These are phyloP conservation scores for Thumatha senex DNA, from an alignment of 2,888 invertebrate species.

Conservation along the genomic window DNA sequence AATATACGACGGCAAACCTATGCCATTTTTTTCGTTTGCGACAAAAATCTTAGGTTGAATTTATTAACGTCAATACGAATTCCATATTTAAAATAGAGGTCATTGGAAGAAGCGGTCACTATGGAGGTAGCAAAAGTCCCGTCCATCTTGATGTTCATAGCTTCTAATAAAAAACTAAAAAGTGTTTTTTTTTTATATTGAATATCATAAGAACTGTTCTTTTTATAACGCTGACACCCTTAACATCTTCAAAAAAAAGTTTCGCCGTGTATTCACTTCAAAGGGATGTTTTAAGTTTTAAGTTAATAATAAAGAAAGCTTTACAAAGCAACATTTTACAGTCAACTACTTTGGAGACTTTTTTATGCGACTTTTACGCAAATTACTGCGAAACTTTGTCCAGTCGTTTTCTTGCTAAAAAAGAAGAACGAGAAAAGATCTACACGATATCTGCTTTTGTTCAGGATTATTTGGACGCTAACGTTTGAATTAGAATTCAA, in stretches of 20 bases:
- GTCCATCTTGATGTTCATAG: too few species aligned
- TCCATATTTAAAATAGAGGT: too few species aligned
- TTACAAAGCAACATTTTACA: conserved; percentile 28
- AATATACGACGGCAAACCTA: too few species aligned
- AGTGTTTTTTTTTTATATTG: too few species aligned
- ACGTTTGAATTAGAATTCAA: too few species aligned
- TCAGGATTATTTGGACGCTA: not conserved
- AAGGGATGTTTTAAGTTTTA: conserved; percentile 7
- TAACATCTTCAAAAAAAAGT: not conserved
- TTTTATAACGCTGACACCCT: not conserved
- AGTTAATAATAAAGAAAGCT: conserved; percentile 28
- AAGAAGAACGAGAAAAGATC: not conserved
- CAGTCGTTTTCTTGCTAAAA: not conserved
- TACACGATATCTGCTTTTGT: not conserved
- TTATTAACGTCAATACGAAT: too few species aligned
- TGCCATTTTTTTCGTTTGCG: too few species aligned
- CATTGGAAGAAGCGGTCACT: too few species aligned
- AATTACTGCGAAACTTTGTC: conserved; percentile 47
- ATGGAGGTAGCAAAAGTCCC: too few species aligned
- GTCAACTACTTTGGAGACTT: conserved; percentile 36
- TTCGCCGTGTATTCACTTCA: not conserved
- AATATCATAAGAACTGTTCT: too few species aligned
- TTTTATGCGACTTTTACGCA: conserved; percentile 43
- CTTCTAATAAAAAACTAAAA: too few species aligned
- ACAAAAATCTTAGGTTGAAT: too few species aligned